phyloP scores from a whole-genome alignment of 2,113 vertebrate genomes.

The Microtus ochrogaster region DNA sequence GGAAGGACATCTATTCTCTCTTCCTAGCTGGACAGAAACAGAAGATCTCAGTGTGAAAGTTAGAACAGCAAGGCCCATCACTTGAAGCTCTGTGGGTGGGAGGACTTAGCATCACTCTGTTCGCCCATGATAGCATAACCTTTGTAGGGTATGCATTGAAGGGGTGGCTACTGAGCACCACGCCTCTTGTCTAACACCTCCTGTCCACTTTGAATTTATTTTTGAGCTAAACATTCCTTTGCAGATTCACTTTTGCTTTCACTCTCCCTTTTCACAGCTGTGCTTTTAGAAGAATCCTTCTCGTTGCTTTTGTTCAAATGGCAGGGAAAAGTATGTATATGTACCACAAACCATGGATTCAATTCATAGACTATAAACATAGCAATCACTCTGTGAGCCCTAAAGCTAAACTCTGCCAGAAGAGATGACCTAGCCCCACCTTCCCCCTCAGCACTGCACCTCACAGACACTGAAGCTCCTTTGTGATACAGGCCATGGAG shows the following conservation, averaged over 20 bases:
- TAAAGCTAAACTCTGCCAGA: background rate
- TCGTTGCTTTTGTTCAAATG: background rate
- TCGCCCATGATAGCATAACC: background rate
- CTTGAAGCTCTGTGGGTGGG: background rate
- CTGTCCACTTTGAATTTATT: background rate
- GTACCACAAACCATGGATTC: no score
- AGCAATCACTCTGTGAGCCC: background rate
- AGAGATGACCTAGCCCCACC: background rate
- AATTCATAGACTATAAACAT: background rate
- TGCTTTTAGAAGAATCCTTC: background rate
- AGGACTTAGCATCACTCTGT: background rate
- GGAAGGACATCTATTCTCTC: background rate
- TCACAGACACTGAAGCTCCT: no score
- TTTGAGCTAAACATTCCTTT: background rate
- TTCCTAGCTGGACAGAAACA: background rate
- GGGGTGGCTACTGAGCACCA: background rate
- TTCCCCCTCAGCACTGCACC: no score
- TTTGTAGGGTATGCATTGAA: background rate
- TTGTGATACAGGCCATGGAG: no score
- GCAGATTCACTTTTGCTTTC: background rate
- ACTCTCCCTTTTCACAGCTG: background rate
- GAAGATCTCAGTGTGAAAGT: background rate
- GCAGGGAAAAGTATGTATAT: background rate
- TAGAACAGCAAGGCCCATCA: rapidly evolving
- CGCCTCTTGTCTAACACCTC: background rate